Evolutionary conservation across 2,888 invertebrate genomes (phyloP), one percentile per base, ranked within the genome.

Genomic region (Helicoverpa assulta): DNA sequence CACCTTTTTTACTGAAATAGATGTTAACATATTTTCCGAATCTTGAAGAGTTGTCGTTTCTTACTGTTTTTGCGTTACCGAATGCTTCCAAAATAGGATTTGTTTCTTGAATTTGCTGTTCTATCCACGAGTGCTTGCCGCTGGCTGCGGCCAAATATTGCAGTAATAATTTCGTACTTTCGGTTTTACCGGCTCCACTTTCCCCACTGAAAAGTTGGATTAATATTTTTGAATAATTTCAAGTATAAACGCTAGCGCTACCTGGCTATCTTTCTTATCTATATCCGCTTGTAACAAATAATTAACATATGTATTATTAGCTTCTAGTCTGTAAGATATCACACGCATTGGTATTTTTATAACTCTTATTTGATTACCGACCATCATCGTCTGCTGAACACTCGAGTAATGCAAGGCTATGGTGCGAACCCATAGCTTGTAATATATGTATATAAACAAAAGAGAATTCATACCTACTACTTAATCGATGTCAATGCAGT

Each of bases 61-160:
- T 96, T 14, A 99, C 98, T 0, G 99, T 99, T 95, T 99, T 99
- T 0, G 99, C 99, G 94, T 99, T 99, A 66, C 99, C 99, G 89
- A 99, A 99, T 0, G 99, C 99, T 96, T 99, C 99, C 88, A 99
- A 96, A 82, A 99, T 98, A 0, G 99, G 99, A 96, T 99, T 99
- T 0, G 99, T 98, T 93, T 99, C 99, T 78, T 99, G 97, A 71
- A 99, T 99, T 92, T 99, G 99, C 88, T 99, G 99, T 91, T 99
- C 99, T 72, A 99, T 99, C 99, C 99, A 99, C 0, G 99, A 99
- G 92, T 99, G 99, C 88, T 99, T 98, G 0, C 99, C 99, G 89
- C 98, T 98, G 14, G 98, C 98, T 0, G 99, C 98, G 1, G 99
- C 99, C 84, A 99, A 94, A 91, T 99, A 99, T 92, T 99, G 99